phyloP scores from a whole-genome alignment of 92 coral and sea anemone species.

The Palythoa grandiflora region DNA sequence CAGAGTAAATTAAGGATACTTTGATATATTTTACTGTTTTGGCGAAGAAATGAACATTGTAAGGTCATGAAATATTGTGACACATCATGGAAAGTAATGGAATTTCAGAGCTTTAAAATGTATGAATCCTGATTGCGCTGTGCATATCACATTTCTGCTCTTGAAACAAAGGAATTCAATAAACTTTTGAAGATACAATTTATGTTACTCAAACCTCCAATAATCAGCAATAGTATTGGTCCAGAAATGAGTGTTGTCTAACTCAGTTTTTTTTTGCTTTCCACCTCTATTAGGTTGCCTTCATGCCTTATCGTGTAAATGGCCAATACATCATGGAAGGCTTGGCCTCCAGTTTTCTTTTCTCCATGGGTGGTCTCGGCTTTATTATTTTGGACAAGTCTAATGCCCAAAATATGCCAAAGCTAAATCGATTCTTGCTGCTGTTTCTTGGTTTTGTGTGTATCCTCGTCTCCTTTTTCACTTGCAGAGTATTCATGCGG shows the following conservation, averaged over 20 bases:
- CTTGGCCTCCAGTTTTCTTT: conserved; percentile 95
- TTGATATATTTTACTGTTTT: no score
- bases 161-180: no score
- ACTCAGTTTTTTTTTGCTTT: background rate
- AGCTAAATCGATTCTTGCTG: conserved; percentile 88
- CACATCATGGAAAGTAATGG: no score
- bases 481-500: conserved; percentile 98
- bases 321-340: conserved; percentile 99
- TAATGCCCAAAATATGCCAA: conserved; percentile 96
- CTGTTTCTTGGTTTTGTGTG: conserved; percentile 93
- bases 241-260: background rate
- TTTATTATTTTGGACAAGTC: conserved; percentile 97
- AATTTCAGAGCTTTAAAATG: no score
- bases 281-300: conserved; percentile 79
- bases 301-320: conserved; percentile 99
- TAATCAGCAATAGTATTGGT: background rate
- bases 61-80: no score
- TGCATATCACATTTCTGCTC: no score
- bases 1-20: no score
- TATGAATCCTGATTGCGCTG: no score
- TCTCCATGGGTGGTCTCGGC: conserved; percentile 98
- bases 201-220: no score
- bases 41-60: no score
- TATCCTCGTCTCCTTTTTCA: conserved; percentile 89
- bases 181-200: no score